Conservation (phyloP, 1,140 invertebrate genomes). For the Lasioglossum baleicum region DNA sequence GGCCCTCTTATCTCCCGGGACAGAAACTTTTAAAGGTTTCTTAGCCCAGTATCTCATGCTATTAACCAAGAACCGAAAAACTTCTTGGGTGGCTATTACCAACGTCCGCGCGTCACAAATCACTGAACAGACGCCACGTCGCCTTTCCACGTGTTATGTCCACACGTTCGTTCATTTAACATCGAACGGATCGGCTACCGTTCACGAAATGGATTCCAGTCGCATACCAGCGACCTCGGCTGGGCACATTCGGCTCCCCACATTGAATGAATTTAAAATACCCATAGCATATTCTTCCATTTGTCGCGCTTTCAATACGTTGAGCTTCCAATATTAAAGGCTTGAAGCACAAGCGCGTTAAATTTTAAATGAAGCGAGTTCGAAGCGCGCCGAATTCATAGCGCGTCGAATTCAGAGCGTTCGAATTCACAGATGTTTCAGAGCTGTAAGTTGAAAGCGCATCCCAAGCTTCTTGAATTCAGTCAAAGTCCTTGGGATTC, state of each 20-base stretch:
- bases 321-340: no score
- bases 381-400: no score
- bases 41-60: slow-evolving; percentile 55
- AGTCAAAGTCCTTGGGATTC: no score
- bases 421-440: not conserved
- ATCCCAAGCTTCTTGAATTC: no score
- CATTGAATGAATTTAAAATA: not conserved
- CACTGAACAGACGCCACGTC: slow-evolving; percentile 14
- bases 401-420: no score
- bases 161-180: slow-evolving; percentile 49
- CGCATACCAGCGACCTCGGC: slow-evolving; percentile 46
- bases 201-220: slow-evolving; percentile 57
- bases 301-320: not conserved
- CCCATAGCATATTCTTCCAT: not conserved
- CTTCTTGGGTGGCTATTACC: slow-evolving; percentile 72
- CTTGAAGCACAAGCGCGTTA: no score
- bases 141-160: slow-evolving; percentile 42
- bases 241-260: not conserved
- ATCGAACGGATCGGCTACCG: slow-evolving; percentile 56
- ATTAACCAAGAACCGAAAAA: slow-evolving; percentile 71
- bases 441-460: no score
- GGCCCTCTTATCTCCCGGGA: slow-evolving; percentile 51
- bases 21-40: slow-evolving; percentile 52
- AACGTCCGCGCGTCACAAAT: slow-evolving; percentile 30
- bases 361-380: no score